A percentile compares a stretch with the other conserved stretches of the same genome.
Conservation (phyloP, 1,140 invertebrate species). For the Pomacea maculata region DNA sequence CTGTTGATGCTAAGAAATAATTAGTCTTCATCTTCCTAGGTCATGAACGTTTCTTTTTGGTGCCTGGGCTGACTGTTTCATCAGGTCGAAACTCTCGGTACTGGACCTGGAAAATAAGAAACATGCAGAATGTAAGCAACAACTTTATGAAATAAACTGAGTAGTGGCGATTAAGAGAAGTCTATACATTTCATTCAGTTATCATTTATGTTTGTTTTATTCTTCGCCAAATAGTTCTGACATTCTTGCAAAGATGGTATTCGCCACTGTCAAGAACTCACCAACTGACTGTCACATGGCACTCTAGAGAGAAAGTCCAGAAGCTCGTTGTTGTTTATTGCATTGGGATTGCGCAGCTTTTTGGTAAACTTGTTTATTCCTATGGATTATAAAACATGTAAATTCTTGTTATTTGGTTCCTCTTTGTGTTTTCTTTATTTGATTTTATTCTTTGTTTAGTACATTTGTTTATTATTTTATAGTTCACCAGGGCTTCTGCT, state of each 20-base stretch:
- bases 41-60: constrained; percentile 35
- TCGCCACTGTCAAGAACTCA: constrained; percentile 31
- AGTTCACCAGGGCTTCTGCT: too few relatives aligned
- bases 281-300: constrained; percentile 91
- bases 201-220: not conserved
- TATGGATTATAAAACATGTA: constrained; percentile 30
- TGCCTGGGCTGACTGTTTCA: constrained; percentile 23
- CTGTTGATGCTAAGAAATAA: too few relatives aligned
- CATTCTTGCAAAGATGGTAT: not conserved
- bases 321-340: constrained; percentile 96
- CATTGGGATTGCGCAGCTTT: constrained; percentile 90
- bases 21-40: not conserved
- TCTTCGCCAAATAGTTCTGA: not conserved
- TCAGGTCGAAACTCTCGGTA: constrained; percentile 53
- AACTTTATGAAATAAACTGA: not conserved
- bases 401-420: too few relatives aligned
- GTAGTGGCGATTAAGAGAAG: not conserved
- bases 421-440: too few relatives aligned
- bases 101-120: constrained; percentile 42
- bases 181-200: not conserved
- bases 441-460: too few relatives aligned
- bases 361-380: constrained; percentile 94
- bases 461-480: too few relatives aligned
- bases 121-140: not conserved
- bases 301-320: constrained; percentile 95